These are phyloP conservation scores for Heterochromis multidens DNA, from an alignment of 2,113 vertebrate genomes.

Conservation along the genomic window DNA sequence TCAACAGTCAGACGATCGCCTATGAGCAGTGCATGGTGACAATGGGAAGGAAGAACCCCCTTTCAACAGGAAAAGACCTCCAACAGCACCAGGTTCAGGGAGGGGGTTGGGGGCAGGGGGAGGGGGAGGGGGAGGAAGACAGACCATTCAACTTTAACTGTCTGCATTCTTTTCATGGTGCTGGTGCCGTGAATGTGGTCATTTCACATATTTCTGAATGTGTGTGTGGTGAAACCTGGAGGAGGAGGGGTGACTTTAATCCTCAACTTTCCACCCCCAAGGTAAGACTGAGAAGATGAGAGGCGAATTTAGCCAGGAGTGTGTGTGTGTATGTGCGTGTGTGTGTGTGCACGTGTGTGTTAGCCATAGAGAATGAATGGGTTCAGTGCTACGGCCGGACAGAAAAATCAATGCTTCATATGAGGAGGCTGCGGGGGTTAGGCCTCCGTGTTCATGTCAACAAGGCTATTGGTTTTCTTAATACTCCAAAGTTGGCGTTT, in stretches of 20 bases:
- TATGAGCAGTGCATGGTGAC: not conserved
- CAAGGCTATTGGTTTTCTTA: conserved; percentile 99
- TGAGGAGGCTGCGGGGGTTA: conserved; percentile 99
- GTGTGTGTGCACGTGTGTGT: conserved; percentile 19
- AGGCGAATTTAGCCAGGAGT: conserved; percentile 77
- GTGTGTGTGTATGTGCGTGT: conserved; percentile 44
- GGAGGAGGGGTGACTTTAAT: conserved; percentile 70
- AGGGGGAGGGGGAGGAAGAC: too few relatives aligned
- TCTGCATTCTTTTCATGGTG: not conserved
- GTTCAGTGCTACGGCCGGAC: conserved; percentile 89
- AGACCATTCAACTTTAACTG: not conserved
- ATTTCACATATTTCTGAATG: not conserved
- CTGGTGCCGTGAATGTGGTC: not conserved
- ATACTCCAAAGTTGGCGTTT: conserved; percentile 98
- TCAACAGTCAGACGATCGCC: not conserved
- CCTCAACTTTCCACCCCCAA: conserved; percentile 87
- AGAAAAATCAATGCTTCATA: conserved; percentile 99
- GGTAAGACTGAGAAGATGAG: conserved; percentile 73
- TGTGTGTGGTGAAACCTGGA: conserved; percentile 51
- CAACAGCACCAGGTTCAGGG: not conserved
- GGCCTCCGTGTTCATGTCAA: conserved; percentile 98
- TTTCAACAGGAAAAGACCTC: not conserved
- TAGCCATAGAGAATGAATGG: conserved; percentile 98
- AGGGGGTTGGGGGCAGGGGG: too few relatives aligned
- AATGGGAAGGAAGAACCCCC: not conserved